phyloP scores from a whole-genome alignment of 2,888 invertebrate species.

The Alviniconcha strummeri region DNA sequence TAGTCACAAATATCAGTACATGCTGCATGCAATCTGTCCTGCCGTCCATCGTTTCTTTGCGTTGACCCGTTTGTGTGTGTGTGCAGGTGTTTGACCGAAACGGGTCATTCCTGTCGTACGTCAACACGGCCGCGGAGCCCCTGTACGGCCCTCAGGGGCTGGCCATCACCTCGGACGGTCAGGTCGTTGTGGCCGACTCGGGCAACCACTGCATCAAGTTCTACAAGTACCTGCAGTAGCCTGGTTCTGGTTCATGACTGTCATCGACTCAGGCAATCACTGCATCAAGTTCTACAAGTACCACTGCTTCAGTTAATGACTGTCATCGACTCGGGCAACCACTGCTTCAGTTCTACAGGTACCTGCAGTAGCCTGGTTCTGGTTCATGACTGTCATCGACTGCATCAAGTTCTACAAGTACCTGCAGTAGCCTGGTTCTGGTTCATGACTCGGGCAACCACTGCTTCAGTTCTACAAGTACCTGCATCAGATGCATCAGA shows the following conservation, averaged over 20 bases:
- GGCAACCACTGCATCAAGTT: slow-evolving; percentile 77
- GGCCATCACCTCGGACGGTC: slow-evolving; percentile 74
- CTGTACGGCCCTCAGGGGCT: slow-evolving; percentile 77
- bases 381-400: no score
- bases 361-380: no score
- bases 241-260: slow-evolving; percentile 68
- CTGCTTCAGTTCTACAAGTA: no score
- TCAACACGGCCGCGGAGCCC: slow-evolving; percentile 76
- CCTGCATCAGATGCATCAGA: no score
- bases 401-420: no score
- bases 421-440: background rate
- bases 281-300: slow-evolving; percentile 76
- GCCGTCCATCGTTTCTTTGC: no score
- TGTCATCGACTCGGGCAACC: no score
- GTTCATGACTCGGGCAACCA: no score
- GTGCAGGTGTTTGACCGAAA: slow-evolving; percentile 75
- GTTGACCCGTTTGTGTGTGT: background rate
- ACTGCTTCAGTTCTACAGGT: no score
- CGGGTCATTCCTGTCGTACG: slow-evolving; percentile 76
- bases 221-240: slow-evolving; percentile 73
- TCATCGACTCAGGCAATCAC: slow-evolving; percentile 77
- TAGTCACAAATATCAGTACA: no score
- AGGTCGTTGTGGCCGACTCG: slow-evolving; percentile 76
- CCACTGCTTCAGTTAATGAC: background rate
- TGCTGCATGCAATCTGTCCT: no score